Evolutionary conservation across 2,113 vertebrate species (phyloP), one percentile per base, ranked within the genome.

Genomic region (Erythrocebus patas): DNA sequence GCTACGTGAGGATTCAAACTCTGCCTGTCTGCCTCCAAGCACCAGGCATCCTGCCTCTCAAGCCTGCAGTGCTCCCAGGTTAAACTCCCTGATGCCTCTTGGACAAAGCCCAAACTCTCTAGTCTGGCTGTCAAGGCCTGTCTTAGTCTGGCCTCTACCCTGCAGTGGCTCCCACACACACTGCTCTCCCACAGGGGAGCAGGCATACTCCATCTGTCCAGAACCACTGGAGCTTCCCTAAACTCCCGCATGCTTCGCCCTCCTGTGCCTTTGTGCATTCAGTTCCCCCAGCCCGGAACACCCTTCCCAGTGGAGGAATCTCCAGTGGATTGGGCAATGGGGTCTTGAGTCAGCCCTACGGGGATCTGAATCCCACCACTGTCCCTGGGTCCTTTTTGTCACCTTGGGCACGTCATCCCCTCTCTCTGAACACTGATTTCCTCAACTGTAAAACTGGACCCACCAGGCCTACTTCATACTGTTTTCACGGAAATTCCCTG

Each of bases 161-260:
- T 23, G 0, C 7, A 59, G 7, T 0, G 14, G 2, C 30, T 61
- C 35, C 27, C 20, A 9, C 40, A 16, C 3, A 70, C 38, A 30
- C 20, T 1, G 4, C 23, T 10, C 25, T 25, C 40, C 8, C 22
- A 48, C 45, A 50, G 14, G 40, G 25, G 27, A 5, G 22, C 64
- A 5, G 38, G 57, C 30, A 3, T 14, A 3, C 17, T 6, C 22
- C 64, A 57, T 73, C 45, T 35, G 13, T 30, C 48, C 45, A 55
- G 89, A 79, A 12, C 59, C 61, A 30, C 76, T 0, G 40, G 13
- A 2, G 8, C 6, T 0, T n/a, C 38, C 75, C n/a, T 52, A 35
- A 12, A 72, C 35, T 2, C 17, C 8, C 5, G 3, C 1, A 16
- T 25, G 35, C 4, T 12, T 32, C 61, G 9, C 22, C 78, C 48